Evolutionary conservation across 2,113 vertebrate species (phyloP).

Genomic region (Hippocampus mohnikei): DNA sequence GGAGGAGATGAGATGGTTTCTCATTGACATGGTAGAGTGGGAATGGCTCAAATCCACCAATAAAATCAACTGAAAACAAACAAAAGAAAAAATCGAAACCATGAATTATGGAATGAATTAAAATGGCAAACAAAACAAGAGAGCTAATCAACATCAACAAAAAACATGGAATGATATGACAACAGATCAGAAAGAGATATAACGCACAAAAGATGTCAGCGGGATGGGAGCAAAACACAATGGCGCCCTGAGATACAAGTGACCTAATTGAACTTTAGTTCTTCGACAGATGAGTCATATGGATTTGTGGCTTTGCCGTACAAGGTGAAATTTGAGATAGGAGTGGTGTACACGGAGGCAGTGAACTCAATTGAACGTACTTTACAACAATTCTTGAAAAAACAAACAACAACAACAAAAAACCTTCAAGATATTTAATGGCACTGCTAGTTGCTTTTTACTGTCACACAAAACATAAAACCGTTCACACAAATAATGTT

Average conservation of each 20-base stretch:
- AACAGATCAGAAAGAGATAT: conserved; percentile 14
- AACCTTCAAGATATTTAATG: not conserved
- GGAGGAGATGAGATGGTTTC: conserved; percentile 88
- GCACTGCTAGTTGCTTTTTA: too few relatives aligned
- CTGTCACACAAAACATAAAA: too few relatives aligned
- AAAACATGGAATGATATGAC: conserved; percentile 26
- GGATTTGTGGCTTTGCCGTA: not conserved
- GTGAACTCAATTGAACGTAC: not conserved
- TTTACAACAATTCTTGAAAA: not conserved
- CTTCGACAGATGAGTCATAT: not conserved
- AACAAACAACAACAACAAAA: not conserved
- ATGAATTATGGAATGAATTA: conserved; percentile 10
- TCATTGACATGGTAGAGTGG: conserved; percentile 93
- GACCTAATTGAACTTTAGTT: not conserved
- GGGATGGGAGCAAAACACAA: not conserved
- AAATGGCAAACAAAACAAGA: conserved; percentile 13
- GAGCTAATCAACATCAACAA: not conserved
- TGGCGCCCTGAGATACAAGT: not conserved
- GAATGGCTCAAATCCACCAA: conserved; percentile 95
- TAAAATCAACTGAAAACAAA: conserved; percentile 94
- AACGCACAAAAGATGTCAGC: not conserved
- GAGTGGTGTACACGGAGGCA: not conserved
- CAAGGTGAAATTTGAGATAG: not conserved
- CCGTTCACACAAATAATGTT: too few relatives aligned
- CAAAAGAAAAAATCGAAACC: conserved; percentile 41